Percentiles rank a stretch among this genome's conserved stretches.
These are phyloP conservation scores for Macrophya alboannulata DNA, from an alignment of 2,888 invertebrate genomes.

Conservation along the genomic window DNA sequence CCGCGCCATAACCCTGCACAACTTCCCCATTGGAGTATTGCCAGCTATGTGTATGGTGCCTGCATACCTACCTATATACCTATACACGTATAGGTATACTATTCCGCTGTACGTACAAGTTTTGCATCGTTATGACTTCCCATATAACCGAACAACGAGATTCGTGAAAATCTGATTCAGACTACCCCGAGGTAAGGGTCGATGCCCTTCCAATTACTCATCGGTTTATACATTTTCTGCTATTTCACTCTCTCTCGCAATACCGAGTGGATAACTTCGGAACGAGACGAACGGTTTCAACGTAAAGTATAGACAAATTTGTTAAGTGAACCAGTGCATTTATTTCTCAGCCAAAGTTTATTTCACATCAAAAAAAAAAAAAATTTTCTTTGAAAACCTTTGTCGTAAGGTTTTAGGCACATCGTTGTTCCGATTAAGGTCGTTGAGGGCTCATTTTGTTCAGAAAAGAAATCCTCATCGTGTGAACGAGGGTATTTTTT, in stretches of 20 bases:
- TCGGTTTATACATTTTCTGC: neutral
- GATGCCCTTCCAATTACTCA: constrained; percentile 12
- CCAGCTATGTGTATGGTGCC: neutral
- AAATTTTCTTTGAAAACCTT: too few species aligned
- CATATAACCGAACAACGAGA: constrained; percentile 11
- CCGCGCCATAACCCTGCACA: neutral
- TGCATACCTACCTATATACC: too few species aligned
- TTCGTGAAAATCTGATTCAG: constrained; percentile 17
- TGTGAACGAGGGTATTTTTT: too few species aligned
- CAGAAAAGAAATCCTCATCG: too few species aligned
- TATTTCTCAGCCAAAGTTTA: too few species aligned
- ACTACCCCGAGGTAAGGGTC: neutral
- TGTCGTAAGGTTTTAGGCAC: too few species aligned
- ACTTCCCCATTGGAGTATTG: constrained; percentile 35
- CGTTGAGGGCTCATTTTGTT: too few species aligned
- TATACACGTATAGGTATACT: neutral
- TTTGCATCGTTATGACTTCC: constrained; percentile 43
- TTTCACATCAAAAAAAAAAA: too few species aligned
- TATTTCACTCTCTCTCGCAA: neutral
- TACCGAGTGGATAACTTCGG: neutral
- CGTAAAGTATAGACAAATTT: neutral
- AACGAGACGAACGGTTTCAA: neutral
- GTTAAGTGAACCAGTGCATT: too few species aligned
- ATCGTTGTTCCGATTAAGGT: too few species aligned
- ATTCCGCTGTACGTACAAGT: neutral